Percentiles rank a stretch among this genome's conserved stretches.
Conservation (phyloP, 1,140 invertebrate species). For the Acromyrmex charruanus region DNA sequence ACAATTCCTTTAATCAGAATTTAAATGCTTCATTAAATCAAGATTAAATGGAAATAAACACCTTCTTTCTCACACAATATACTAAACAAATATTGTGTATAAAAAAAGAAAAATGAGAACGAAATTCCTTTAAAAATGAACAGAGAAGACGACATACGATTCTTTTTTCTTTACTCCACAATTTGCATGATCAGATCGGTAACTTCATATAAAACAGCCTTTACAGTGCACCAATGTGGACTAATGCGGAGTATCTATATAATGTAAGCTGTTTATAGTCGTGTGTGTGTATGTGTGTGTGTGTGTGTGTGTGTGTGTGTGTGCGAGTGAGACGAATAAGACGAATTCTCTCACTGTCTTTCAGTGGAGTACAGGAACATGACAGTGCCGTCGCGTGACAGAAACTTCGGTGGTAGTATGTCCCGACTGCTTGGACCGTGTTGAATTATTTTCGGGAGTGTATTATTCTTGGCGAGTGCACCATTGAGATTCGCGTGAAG, state of each 20-base stretch:
- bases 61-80: too few species aligned
- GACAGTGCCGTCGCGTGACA: slow-evolving; percentile 56
- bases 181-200: too few species aligned
- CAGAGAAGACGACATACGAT: too few species aligned
- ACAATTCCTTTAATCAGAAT: neutral
- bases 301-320: too few species aligned
- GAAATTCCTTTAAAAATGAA: too few species aligned
- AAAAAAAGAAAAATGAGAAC: too few species aligned
- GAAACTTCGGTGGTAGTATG: slow-evolving; percentile 8
- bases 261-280: neutral
- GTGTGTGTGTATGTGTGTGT: neutral
- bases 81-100: too few species aligned
- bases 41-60: too few species aligned
- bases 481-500: neutral
- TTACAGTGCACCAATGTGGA: neutral
- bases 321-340: neutral
- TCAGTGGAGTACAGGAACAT: slow-evolving; percentile 23
- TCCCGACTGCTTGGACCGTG: neutral
- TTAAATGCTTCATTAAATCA: too few species aligned
- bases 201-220: neutral
- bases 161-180: too few species aligned
- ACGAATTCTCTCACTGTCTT: neutral
- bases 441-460: neutral
- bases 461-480: neutral
- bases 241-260: neutral